A percentile compares a stretch with the other conserved stretches of the same genome.
These are phyloP conservation scores for Indicator indicator DNA, from an alignment of 2,113 vertebrate species.

Conservation along the genomic window DNA sequence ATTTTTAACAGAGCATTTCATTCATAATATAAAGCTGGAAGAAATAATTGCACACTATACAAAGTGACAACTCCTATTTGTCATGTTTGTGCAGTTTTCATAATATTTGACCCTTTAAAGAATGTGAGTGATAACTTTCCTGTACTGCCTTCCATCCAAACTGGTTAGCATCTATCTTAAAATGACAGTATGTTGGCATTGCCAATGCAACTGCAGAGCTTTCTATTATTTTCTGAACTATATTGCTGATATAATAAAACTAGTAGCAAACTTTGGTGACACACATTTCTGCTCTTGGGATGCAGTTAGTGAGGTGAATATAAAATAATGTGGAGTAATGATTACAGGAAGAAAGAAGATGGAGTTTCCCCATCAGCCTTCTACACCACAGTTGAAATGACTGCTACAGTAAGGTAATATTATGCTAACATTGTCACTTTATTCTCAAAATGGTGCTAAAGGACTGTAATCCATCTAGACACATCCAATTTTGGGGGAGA, in stretches of 20 bases:
- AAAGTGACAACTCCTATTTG: neutral
- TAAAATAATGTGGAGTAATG: neutral
- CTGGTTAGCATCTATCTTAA: neutral
- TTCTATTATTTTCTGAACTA: conserved; percentile 26
- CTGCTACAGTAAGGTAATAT: neutral
- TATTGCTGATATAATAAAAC: conserved; percentile 6
- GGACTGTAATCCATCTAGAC: neutral
- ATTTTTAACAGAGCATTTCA: neutral
- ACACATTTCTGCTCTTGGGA: neutral
- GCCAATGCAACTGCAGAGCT: neutral
- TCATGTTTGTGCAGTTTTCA: neutral
- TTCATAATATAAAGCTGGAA: neutral
- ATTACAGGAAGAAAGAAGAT: neutral
- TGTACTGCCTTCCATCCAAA: neutral
- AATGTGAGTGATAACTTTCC: neutral
- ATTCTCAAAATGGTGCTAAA: conserved; percentile 39
- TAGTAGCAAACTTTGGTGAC: neutral
- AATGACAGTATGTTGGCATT: conserved; percentile 29
- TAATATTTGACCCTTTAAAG: neutral
- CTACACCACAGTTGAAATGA: neutral
- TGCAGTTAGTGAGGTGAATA: conserved; percentile 28
- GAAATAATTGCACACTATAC: neutral
- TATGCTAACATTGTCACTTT: neutral
- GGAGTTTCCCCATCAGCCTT: conserved; percentile 21
- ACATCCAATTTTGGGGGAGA: neutral